Evolutionary conservation across 2,888 invertebrate genomes (phyloP).

Genomic region (Venusia cambrica): DNA sequence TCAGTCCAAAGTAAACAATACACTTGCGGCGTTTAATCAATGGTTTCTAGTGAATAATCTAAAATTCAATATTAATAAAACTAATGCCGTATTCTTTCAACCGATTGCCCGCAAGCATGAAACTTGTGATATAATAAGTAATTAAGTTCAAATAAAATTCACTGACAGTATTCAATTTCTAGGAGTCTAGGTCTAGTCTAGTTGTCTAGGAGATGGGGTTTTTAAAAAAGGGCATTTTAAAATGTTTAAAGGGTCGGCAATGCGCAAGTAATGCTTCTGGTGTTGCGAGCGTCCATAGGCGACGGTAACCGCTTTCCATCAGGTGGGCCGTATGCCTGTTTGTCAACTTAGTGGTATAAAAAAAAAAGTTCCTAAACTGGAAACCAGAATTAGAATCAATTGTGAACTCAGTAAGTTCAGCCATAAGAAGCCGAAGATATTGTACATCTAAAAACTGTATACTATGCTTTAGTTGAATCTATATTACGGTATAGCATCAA

Average conservation of each 20-base stretch:
- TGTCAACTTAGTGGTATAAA: no score
- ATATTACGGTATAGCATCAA: no score
- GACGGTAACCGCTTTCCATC: no score
- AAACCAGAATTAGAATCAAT: constrained; percentile 6
- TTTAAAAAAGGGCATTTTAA: no score
- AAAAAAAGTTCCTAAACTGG: constrained; percentile 6
- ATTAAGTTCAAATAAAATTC: background rate
- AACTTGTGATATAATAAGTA: background rate
- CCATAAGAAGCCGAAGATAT: constrained; percentile 3
- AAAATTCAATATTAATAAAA: constrained; percentile 2
- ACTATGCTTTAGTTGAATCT: no score
- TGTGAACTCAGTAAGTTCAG: constrained; percentile 6
- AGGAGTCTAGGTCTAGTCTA: background rate
- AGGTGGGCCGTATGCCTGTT: no score
- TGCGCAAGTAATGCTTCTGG: no score
- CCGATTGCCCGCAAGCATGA: background rate
- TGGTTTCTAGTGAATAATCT: constrained; percentile 1
- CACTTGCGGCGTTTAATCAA: constrained; percentile 1
- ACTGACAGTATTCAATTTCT: constrained; percentile 1
- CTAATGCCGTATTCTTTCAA: background rate
- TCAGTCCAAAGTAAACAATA: background rate
- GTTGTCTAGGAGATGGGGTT: no score
- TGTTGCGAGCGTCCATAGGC: no score
- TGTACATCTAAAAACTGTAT: no score
- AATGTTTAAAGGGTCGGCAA: no score